Base-by-base conservation (phyloP, 2,888 invertebrate species). In the Drosophila koepferae region DNA sequence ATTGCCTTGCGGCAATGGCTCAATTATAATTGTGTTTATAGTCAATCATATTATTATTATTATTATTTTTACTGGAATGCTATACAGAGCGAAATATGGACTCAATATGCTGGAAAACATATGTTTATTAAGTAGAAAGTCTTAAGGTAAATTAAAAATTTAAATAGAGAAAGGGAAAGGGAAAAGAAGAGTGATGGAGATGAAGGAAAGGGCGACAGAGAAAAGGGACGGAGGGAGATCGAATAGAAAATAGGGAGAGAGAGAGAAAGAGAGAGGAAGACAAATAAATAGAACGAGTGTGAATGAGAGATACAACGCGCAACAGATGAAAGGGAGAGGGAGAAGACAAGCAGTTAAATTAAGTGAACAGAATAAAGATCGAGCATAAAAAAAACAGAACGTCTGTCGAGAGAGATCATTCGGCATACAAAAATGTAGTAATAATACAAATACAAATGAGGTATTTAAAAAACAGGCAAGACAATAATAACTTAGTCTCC, bases 1-100 rank as follows among this genome's bases (percentile, higher is more conserved):
- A 80, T 74, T 79, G 65, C 46, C 46, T 43, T 63, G 61, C 46
- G 66, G 48, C 74, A 62, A 73, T 72, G 46, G 58, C 67, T 72
- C 41, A 44, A 69, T 63, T 69, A 65, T 67, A 67, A 64, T 79
- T 51, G 76, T 43, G 54, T 63, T 71, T 68, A 66, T 51, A 44
- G 68, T 54, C 56, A 41, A 65, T 67, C 67, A 65, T 65, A 56
- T 49, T 67, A 67, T 43, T 65, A 36, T 43, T 56, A 48, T 55
- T 64, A 31, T 38, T 40, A 28, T 40, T 23, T 23, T 23, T 20
- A 46, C 18, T 20, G 12, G 23, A 28, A 18, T 41, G 16, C 4
- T 36, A 7, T n/a, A 48, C 16, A n/a, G 10, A 9, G 31, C 6
- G 31, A 40, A 49, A 16, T 14, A 16, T 36, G n/a, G 34, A 12